phyloP scores from a whole-genome alignment of 2,888 invertebrate genomes.

The Ormyrus labotus region DNA sequence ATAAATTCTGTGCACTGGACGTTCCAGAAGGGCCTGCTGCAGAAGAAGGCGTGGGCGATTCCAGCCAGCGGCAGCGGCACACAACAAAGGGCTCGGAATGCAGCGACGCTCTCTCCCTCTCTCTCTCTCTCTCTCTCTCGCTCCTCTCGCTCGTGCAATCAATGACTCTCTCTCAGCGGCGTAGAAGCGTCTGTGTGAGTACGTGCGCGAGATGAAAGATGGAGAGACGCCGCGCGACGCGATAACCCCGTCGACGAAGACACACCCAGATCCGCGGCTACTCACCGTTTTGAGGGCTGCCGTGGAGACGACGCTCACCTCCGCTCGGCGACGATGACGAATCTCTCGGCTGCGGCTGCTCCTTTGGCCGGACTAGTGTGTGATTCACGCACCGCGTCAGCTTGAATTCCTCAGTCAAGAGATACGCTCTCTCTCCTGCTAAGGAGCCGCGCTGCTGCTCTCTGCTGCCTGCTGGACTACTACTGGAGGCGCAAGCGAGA shows the following conservation, averaged over 20 bases:
- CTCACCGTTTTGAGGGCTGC: background rate
- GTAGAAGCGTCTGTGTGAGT: too few species aligned
- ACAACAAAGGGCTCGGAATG: constrained; percentile 54
- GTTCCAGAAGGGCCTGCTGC: background rate
- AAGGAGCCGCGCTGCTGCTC: too few species aligned
- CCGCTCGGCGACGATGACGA: background rate
- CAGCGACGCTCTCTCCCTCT: constrained; percentile 18
- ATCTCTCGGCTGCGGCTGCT: too few species aligned
- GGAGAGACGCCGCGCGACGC: constrained; percentile 6
- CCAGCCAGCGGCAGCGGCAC: background rate
- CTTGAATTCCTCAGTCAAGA: too few species aligned
- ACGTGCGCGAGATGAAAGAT: background rate
- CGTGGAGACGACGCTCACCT: background rate
- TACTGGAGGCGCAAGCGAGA: background rate
- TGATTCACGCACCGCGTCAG: too few species aligned
- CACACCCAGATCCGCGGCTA: background rate
- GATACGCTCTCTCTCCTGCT: too few species aligned
- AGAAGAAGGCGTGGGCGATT: constrained; percentile 43
- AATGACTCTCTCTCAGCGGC: background rate
- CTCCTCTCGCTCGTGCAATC: constrained; percentile 17
- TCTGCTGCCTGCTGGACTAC: too few species aligned
- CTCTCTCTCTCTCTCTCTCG: background rate
- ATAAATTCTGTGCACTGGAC: background rate
- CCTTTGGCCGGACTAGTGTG: too few species aligned
- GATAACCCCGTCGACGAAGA: constrained; percentile 19